phyloP scores from a whole-genome alignment of 2,797 vertebrate species.

The Sarcophilus harrisii region DNA sequence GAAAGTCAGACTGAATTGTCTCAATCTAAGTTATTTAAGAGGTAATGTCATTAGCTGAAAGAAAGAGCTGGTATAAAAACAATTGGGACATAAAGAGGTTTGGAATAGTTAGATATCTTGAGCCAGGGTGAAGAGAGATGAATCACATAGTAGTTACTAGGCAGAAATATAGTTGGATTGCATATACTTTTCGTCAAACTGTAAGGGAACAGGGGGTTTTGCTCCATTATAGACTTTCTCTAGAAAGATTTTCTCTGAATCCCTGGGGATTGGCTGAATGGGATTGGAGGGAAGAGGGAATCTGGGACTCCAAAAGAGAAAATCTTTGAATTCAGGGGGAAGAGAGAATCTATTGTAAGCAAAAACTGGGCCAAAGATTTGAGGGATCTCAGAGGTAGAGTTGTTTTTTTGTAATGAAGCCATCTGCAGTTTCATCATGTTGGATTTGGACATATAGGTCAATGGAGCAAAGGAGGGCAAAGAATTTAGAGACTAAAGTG shows the following conservation, averaged over 20 bases:
- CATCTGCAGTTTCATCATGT: neutral
- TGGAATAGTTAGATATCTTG: neutral
- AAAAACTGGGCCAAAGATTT: neutral
- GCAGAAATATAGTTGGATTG: neutral
- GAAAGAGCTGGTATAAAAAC: neutral
- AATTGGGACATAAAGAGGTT: neutral
- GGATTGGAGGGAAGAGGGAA: neutral
- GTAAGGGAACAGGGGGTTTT: neutral
- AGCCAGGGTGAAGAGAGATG: neutral
- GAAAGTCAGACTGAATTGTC: neutral
- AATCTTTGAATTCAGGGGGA: neutral
- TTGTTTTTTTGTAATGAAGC: neutral
- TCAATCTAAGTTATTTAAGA: neutral
- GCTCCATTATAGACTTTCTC: neutral
- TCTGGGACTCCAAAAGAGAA: neutral
- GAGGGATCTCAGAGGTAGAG: neutral
- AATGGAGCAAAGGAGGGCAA: neutral
- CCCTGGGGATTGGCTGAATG: accelerated
- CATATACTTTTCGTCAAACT: neutral
- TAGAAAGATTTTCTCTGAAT: accelerated
- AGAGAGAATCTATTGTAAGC: neutral
- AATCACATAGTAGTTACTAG: neutral
- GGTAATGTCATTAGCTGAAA: neutral
- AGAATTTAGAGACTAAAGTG: neutral
- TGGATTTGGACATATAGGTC: neutral